phyloP scores from a whole-genome alignment of 37 sponge, comb jelly and placozoan species.

The Amphimedon queenslandica region DNA sequence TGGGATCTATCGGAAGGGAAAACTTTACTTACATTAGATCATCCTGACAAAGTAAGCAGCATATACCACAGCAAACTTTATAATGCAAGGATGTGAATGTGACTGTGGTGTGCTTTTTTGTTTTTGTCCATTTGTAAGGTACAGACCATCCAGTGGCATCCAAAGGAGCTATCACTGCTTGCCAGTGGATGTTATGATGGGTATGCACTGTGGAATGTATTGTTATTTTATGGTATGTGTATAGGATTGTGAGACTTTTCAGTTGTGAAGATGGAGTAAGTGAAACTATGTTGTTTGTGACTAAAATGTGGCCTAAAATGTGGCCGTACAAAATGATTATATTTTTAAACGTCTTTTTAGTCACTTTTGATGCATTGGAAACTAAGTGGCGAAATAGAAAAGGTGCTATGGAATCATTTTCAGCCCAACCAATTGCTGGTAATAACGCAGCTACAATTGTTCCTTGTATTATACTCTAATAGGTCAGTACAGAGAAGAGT shows the following conservation, averaged over 20 bases:
- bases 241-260: conserved; percentile 40
- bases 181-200: conserved; percentile 72
- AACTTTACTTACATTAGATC: conserved; percentile 46
- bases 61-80: not conserved
- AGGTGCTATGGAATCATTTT: conserved; percentile 87
- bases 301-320: too few species aligned
- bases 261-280: conserved; percentile 30
- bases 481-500: conserved; percentile 66
- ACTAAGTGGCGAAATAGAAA: conserved; percentile 87
- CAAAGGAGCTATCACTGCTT: conserved; percentile 60
- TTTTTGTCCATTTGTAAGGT: conserved; percentile 43
- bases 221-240: not conserved
- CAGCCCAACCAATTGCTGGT: conserved; percentile 74
- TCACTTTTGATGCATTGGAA: conserved; percentile 44
- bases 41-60: conserved; percentile 69
- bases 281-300: not conserved
- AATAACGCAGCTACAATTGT: conserved; percentile 8
- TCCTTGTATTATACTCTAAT: not conserved
- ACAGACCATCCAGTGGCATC: conserved; percentile 82
- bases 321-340: too few species aligned
- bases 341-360: too few species aligned
- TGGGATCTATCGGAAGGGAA: conserved; percentile 80
- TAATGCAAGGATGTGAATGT: not conserved
- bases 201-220: not conserved
- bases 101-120: conserved; percentile 4